Conservation (phyloP, 53 echinoderm and acorn worm species). For the Holothuria scabra region DNA sequence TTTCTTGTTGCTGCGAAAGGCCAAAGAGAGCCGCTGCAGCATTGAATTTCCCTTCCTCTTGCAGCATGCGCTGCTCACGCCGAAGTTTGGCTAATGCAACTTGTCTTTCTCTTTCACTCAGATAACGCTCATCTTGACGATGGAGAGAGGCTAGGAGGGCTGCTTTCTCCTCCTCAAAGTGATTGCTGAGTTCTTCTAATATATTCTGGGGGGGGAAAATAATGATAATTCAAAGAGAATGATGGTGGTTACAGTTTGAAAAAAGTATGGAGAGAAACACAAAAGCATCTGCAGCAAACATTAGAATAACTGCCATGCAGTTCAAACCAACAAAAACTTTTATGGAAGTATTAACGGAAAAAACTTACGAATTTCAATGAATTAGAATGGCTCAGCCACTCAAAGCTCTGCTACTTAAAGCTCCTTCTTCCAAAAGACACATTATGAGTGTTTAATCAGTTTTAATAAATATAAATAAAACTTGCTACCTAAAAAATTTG, state of each 20-base stretch:
- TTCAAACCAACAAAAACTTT: neutral
- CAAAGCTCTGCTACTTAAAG: too few species aligned
- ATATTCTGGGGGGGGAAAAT: conserved; percentile 64
- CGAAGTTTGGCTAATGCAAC: conserved; percentile 88
- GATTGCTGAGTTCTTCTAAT: conserved; percentile 82
- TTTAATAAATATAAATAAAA: too few species aligned
- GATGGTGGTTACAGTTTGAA: too few species aligned
- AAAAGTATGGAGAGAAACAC: neutral
- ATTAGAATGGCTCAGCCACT: too few species aligned
- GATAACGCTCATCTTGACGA: conserved; percentile 63
- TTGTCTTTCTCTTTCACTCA: conserved; percentile 84
- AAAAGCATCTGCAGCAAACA: neutral
- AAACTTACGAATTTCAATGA: too few species aligned
- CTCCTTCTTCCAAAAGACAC: too few species aligned
- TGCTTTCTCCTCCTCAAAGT: conserved; percentile 95
- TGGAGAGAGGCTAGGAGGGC: conserved; percentile 79
- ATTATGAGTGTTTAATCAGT: too few species aligned
- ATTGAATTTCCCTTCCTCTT: conserved; percentile 87
- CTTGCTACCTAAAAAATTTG: too few species aligned
- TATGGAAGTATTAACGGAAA: too few species aligned
- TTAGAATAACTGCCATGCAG: neutral
- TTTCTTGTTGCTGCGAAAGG: conserved; percentile 86
- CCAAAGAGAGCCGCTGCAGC: conserved; percentile 92
- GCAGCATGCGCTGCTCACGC: conserved; percentile 87
- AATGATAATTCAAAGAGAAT: neutral